Percentiles rank a stretch among this genome's conserved stretches.
Conservation (phyloP, 2,888 invertebrate species). For the Trichopoda pennipes region DNA sequence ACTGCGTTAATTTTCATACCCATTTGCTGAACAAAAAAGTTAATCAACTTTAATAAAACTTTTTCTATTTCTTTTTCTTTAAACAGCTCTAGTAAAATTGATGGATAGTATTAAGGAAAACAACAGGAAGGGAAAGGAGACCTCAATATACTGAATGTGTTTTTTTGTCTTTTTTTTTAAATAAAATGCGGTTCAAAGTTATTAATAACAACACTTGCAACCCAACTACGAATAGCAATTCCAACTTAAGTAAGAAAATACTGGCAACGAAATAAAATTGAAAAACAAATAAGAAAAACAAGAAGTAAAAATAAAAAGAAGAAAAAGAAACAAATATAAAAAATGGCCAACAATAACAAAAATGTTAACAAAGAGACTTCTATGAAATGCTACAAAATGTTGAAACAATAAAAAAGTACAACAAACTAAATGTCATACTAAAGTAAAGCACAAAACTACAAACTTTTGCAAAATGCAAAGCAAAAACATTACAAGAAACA, state of each 20-base stretch:
- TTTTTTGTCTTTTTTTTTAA: slow-evolving; percentile 1
- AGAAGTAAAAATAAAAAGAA: too few relatives aligned
- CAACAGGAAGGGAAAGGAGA: background rate
- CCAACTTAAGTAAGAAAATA: slow-evolving; percentile 29
- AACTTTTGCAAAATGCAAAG: slow-evolving; percentile 26
- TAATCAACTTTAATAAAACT: slow-evolving; percentile 10
- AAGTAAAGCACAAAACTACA: slow-evolving; percentile 21
- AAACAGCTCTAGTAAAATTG: slow-evolving; percentile 14
- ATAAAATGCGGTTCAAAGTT: slow-evolving; percentile 57
- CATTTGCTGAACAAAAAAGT: background rate
- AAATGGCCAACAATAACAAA: slow-evolving; percentile 58
- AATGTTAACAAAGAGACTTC: slow-evolving; percentile 39
- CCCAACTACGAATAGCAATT: slow-evolving; percentile 29
- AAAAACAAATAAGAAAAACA: slow-evolving; percentile 42
- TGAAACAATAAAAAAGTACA: slow-evolving; percentile 25
- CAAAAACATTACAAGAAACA: background rate
- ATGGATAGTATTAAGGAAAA: slow-evolving; percentile 15
- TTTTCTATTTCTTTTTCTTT: slow-evolving; percentile 21
- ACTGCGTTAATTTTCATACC: background rate
- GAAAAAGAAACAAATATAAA: slow-evolving; percentile 43
- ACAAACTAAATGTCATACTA: slow-evolving; percentile 18
- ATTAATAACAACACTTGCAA: slow-evolving; percentile 59
- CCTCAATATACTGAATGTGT: slow-evolving; percentile 16
- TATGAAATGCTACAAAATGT: slow-evolving; percentile 25
- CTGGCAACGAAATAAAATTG: slow-evolving; percentile 37